Evolutionary conservation across 2,888 invertebrate species (phyloP).

Genomic region (Eremobia ochroleuca): DNA sequence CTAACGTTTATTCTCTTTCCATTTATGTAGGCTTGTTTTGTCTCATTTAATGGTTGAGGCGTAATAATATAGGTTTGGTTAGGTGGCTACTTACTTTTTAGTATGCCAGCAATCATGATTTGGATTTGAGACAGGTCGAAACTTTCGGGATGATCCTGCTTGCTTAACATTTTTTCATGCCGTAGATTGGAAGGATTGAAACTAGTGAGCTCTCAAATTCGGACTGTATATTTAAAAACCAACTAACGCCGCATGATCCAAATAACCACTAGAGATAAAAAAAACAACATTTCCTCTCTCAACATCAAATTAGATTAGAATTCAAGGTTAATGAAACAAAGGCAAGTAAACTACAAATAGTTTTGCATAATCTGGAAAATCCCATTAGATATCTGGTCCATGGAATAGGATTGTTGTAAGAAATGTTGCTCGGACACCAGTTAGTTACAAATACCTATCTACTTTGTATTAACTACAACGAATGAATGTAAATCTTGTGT

Average conservation of each 20-base stretch:
- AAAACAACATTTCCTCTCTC: conserved; percentile 52
- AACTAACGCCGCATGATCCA: conserved; percentile 12
- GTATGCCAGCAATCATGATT: neutral
- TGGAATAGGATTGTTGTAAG: conserved; percentile 54
- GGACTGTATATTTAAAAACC: conserved; percentile 6
- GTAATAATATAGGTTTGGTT: neutral
- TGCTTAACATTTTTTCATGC: neutral
- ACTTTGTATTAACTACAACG: conserved; percentile 43
- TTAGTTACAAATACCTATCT: conserved; percentile 15
- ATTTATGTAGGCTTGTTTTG: conserved; percentile 19
- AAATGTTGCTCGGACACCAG: conserved; percentile 49
- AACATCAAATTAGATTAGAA: conserved; percentile 61
- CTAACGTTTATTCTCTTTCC: conserved; percentile 38
- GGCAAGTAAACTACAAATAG: conserved; percentile 49
- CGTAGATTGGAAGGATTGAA: neutral
- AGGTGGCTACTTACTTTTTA: neutral
- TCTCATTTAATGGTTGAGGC: conserved; percentile 18
- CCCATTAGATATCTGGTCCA: conserved; percentile 52
- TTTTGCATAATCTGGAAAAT: conserved; percentile 67
- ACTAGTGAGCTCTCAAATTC: neutral
- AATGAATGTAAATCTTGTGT: conserved; percentile 57
- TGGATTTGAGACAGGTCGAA: neutral
- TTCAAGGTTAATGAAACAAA: conserved; percentile 64
- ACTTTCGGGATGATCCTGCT: neutral
- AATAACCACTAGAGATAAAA: conserved; percentile 28